Percentiles rank a stretch among this genome's conserved stretches.
Evolutionary conservation across 2,797 vertebrate species (phyloP).

Genomic region (Hippocampus kuda): DNA sequence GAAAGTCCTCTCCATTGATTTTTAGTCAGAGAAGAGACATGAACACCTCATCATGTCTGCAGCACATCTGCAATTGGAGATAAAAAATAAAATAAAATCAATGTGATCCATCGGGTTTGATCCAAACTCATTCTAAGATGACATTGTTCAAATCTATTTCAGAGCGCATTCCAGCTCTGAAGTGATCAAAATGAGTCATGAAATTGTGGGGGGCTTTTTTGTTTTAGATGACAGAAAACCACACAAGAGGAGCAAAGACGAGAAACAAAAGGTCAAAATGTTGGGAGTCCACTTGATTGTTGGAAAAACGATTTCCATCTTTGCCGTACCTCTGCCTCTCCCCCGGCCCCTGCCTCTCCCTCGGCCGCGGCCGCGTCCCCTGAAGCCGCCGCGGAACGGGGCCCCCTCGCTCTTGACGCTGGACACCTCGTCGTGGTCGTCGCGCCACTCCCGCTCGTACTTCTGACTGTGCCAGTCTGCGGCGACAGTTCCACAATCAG

Average conservation of each 20-base stretch:
- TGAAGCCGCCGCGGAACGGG: constrained; percentile 83
- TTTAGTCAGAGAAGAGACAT: constrained; percentile 60
- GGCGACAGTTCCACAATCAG: background rate
- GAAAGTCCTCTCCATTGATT: constrained; percentile 34
- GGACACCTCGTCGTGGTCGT: constrained; percentile 90
- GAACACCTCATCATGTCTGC: constrained; percentile 47
- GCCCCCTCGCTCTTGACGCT: constrained; percentile 95
- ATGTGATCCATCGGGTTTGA: no score
- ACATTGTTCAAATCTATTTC: background rate
- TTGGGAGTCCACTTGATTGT: background rate
- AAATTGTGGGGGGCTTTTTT: no score
- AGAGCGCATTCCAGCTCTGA: background rate
- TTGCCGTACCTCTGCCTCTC: constrained; percentile 65
- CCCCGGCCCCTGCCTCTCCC: constrained; percentile 85
- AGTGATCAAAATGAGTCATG: background rate
- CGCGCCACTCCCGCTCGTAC: constrained; percentile 85
- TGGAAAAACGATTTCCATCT: no score
- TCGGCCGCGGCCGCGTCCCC: constrained; percentile 83
- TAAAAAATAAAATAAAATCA: no score
- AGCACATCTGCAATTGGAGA: constrained; percentile 18
- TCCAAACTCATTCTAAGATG: no score
- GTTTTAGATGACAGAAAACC: background rate
- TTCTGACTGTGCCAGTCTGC: constrained; percentile 91
- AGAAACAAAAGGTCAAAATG: background rate
- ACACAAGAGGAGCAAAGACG: background rate